Evolutionary conservation across 2,797 vertebrate species (phyloP), one percentile per base, ranked within the genome.

Genomic region (Characodon lateralis): DNA sequence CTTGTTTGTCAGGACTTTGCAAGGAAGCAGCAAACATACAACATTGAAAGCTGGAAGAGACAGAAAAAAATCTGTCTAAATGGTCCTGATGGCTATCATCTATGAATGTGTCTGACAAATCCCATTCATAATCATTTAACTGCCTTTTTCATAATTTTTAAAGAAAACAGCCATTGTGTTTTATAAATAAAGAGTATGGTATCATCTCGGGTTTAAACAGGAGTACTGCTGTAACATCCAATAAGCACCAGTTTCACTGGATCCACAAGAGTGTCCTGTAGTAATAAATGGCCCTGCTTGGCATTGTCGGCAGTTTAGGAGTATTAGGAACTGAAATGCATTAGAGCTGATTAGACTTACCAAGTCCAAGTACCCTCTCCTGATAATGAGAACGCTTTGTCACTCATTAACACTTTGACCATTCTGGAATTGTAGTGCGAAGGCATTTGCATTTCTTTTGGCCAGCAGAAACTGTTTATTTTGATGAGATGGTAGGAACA

Each of bases 311-410:
- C 91, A 90, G 90, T 92, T 89, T 87, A 89, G 88, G 88, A 90
- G 85, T 89, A 92, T 90, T 91, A 93, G 84, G 84, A 91, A 86
- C 86, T 88, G 82, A 89, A 93, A 93, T 78, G 83, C 94, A 95
- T 95, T 92, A 94, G 76, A 79, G 90, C 81, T 95, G 94, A 95
- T 95, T 95, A 94, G 91, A 89, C 79, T 78, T 86, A 91, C 83
- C 86, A 63, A 80, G 81, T 84, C 89, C 78, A 83, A 92, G 93
- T 88, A 91, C 86, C 90, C 89, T 93, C 92, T 91, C 84, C 79
- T 86, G 81, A 90, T 94, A 95, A 95, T 95, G 94, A 93, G 87
- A 94, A 89, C 78, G 81, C 90, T 94, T 95, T 94, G 91, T 95
- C 90, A 93, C 89, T 94, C 92, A 92, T 94, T 95, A 94, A 90